phyloP scores from a whole-genome alignment of 2,113 vertebrate genomes.

The Lepus timidus region DNA sequence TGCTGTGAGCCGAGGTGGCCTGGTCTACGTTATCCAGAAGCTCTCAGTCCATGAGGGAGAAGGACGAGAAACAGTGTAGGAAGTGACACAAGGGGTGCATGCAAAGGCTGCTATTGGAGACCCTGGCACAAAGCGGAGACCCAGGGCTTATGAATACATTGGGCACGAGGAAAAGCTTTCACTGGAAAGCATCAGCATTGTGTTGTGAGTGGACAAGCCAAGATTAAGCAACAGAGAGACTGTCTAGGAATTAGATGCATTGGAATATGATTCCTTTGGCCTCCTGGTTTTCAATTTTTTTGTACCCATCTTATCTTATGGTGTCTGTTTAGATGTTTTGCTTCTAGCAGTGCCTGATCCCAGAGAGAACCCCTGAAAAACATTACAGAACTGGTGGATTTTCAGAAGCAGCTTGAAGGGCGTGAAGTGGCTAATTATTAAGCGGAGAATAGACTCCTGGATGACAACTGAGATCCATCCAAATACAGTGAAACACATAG shows the following conservation, averaged over 20 bases:
- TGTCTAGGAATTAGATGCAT: not conserved
- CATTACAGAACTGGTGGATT: not conserved
- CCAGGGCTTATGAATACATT: not conserved
- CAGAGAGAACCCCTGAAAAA: not conserved
- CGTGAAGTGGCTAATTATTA: slow-evolving; percentile 9
- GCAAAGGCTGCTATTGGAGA: not conserved
- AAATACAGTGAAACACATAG: slow-evolving; percentile 1
- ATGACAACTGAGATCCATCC: not conserved
- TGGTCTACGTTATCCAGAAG: not conserved
- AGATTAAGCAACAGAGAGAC: not conserved
- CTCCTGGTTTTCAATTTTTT: not conserved
- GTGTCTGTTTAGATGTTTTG: not conserved
- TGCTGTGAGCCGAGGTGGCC: not conserved
- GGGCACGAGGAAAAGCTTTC: not conserved
- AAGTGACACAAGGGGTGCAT: not conserved
- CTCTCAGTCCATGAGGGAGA: not conserved
- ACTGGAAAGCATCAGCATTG: not conserved
- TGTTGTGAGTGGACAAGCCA: not conserved
- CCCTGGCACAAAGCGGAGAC: not conserved
- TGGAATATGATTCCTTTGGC: not conserved
- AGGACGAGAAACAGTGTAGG: not conserved
- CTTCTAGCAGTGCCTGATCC: not conserved
- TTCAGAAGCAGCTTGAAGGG: slow-evolving; percentile 48
- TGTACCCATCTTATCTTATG: not conserved
- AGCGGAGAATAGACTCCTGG: slow-evolving; percentile 36